These are phyloP conservation scores for Caenorhabditis sinica DNA, from an alignment of 2,888 invertebrate genomes.

Conservation along the genomic window DNA sequence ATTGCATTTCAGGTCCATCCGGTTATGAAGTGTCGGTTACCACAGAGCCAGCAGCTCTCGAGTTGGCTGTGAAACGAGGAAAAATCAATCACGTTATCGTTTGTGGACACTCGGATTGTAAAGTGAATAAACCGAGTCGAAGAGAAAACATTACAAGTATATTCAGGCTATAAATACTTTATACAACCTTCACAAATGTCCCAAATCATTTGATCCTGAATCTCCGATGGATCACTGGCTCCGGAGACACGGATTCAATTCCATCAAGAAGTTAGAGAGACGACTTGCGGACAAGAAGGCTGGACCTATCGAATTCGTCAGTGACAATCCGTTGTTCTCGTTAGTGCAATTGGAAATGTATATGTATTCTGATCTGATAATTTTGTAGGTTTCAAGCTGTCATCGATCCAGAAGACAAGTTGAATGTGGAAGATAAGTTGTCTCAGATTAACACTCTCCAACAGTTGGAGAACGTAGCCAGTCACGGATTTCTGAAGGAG, in stretches of 20 bases:
- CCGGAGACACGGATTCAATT: constrained; percentile 86
- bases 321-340: constrained; percentile 91
- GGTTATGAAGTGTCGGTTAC: constrained; percentile 87
- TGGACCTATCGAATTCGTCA: constrained; percentile 91
- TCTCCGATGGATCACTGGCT: constrained; percentile 95
- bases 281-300: constrained; percentile 87
- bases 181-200: constrained; percentile 89
- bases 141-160: background rate
- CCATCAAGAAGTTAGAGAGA: constrained; percentile 86
- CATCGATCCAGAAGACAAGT: constrained; percentile 92
- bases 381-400: constrained; percentile 89
- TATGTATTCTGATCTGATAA: too few relatives aligned
- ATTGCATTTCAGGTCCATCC: constrained; percentile 77
- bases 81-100: constrained; percentile 94
- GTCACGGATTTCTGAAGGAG: constrained; percentile 82
- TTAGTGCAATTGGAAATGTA: constrained; percentile 87
- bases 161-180: constrained; percentile 93
- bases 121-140: constrained; percentile 85
- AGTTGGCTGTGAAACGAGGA: constrained; percentile 94
- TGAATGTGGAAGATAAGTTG: constrained; percentile 92
- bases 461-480: constrained; percentile 82
- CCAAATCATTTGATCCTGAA: constrained; percentile 79
- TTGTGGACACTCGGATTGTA: constrained; percentile 98
- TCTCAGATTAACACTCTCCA: constrained; percentile 86
- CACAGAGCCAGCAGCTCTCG: constrained; percentile 96